phyloP scores from a whole-genome alignment of 2,797 vertebrate genomes.

The Argentina silus region DNA sequence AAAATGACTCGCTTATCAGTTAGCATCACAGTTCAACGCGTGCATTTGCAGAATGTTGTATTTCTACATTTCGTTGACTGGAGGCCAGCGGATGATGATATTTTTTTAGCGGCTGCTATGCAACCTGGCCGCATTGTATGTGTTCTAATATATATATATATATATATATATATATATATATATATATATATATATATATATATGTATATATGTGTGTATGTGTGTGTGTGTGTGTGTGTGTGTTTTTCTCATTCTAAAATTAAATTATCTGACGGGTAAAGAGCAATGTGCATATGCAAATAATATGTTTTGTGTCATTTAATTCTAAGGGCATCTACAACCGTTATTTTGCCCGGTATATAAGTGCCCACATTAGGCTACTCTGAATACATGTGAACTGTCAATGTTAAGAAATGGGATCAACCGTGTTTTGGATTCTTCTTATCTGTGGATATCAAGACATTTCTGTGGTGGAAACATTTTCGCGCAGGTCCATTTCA shows the following conservation, averaged over 20 bases:
- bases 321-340: too few species aligned
- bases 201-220: too few species aligned
- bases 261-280: too few species aligned
- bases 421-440: background rate
- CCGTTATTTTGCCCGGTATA: too few species aligned
- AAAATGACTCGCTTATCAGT: background rate
- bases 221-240: too few species aligned
- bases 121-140: background rate
- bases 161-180: too few species aligned
- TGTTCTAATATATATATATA: too few species aligned
- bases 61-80: conserved; percentile 21
- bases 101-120: background rate
- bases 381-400: background rate
- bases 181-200: too few species aligned
- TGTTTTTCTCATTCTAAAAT: too few species aligned
- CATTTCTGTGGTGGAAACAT: conserved; percentile 2
- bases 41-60: conserved; percentile 32
- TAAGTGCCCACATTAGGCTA: background rate
- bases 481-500: background rate
- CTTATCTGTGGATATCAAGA: background rate
- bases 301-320: too few species aligned
- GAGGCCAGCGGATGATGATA: conserved; percentile 15
- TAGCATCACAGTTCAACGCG: background rate
- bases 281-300: too few species aligned
- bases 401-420: background rate